These are phyloP conservation scores for Tamandua tetradactyla DNA, from an alignment of 2,797 vertebrate genomes.

Conservation along the genomic window DNA sequence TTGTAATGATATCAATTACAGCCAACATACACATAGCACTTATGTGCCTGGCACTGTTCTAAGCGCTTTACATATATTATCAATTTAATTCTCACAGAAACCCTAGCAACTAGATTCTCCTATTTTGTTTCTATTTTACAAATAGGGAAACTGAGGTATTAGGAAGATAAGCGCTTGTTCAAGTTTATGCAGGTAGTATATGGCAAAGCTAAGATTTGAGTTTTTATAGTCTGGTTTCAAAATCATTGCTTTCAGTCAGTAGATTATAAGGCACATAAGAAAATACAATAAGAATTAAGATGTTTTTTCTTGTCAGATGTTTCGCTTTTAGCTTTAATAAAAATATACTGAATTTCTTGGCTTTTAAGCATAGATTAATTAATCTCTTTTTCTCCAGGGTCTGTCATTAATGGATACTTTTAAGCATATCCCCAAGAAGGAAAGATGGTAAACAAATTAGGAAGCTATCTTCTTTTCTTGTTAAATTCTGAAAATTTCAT, in stretches of 20 bases:
- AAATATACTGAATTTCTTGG: background rate
- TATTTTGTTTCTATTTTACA: background rate
- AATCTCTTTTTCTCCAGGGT: background rate
- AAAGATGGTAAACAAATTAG: background rate
- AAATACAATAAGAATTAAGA: background rate
- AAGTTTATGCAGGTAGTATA: background rate
- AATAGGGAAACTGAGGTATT: background rate
- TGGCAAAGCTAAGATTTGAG: background rate
- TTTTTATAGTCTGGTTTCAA: background rate
- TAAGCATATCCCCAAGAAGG: background rate
- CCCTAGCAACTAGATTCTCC: background rate
- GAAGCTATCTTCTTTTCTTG: background rate
- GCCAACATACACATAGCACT: background rate
- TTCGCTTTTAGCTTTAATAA: slow-evolving; percentile 15
- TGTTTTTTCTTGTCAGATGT: background rate
- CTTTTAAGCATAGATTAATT: background rate
- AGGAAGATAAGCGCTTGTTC: background rate
- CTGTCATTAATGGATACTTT: background rate
- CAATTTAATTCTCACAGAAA: background rate
- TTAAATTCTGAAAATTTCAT: too few species aligned
- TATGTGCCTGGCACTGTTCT: background rate
- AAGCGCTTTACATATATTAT: background rate
- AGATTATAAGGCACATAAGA: background rate
- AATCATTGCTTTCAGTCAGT: background rate
- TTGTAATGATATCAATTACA: background rate